Evolutionary conservation across 2,113 vertebrate genomes (phyloP), one percentile per base, ranked within the genome.

Genomic region (Stegostoma tigrinum): DNA sequence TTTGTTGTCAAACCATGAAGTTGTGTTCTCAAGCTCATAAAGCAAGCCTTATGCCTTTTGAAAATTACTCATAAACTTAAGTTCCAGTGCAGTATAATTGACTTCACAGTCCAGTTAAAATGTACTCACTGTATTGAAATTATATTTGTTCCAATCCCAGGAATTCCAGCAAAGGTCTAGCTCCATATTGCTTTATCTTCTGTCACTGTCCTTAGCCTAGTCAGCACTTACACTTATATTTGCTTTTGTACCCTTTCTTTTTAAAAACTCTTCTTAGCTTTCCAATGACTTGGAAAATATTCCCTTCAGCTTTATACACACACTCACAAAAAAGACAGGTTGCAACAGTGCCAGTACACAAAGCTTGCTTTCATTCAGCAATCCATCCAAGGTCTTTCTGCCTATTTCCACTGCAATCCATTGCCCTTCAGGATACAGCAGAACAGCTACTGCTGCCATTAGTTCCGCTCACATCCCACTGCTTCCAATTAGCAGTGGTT

Each of bases 401-500:
- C 83, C 96, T 95, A 78, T 96, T 95, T 96, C 96, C 96, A 96
- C 27, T 95, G 96, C 96, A 96, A 96, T 75, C 95, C 95, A 96
- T 96, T 97, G 68, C 96, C 95, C 95, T 96, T 45, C 89, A 96
- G 96, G 95, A 96, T 94, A 96, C 95, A 96, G 86, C 96, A 97
- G 68, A 95, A 68, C 21, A 96, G 96, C 96, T 96, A 96, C 96
- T 55, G 96, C 96, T 55, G 96, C 93, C 96, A 70, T 96, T 96
- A 96, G 68, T 96, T 97, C 96, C 96, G 95, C 96, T 96, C 96
- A 95, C 83, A 97, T 96, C 96, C 95, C 96, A 97, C 95, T 96
- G 96, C 96, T 97, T 97, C 96, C 96, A 96, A 97, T 96, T 97
- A 97, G 96, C 96, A 96, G 96, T 80, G 95, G 97, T 97, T 97